Evolutionary conservation across 53 echinoderm and acorn worm genomes (phyloP), one percentile per base, ranked within the genome.

Genomic region (Pentamera pediparva): DNA sequence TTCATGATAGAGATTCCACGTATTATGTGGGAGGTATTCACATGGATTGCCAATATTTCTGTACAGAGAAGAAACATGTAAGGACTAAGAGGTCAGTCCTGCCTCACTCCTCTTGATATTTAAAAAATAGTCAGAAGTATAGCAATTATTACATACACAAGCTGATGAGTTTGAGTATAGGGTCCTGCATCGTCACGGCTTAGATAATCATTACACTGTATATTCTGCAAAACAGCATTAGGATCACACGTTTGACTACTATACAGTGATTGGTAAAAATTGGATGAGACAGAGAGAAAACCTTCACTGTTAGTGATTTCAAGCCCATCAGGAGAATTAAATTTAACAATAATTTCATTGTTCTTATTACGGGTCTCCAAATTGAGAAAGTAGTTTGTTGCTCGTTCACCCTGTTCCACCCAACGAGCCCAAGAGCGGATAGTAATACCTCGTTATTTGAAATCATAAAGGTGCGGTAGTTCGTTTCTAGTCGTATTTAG

Each of bases 371-470:
- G 35, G 26, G 24, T 61, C 37, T 59, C 76, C 15, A 76, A 33
- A 26, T 59, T 76, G 21, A 75, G 39, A 37, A 75, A 75, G 60
- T 75, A 59, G 27, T 75, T 75, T 6, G 40, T 75, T 9, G 26
- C 5, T 26, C 30, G 35, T 59, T 60, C 76, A 2, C 76, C 76
- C 21, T 75, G 25, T 10, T 75, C 76, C 6, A 39, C 57, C 76
- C 76, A 75, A 26, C 58, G 58, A 6, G 76, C 72, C 24, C 33
- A 50, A 20, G 72, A 71, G 34, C 72, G 34, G 17, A 71, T 47
- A 8, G 51, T 54, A 12, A 75, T 52, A 12, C 57, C 59, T 34
- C 32, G 2, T 17, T 58, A 9, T 13, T 37, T 54, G 34, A 37
- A 39, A 25, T 75, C 28, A 37, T 59, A 2, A 56, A 75, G 21